Percentiles rank a stretch among this genome's conserved stretches.
phyloP scores from a whole-genome alignment of 2,888 invertebrate species.

The Theretra japonica region DNA sequence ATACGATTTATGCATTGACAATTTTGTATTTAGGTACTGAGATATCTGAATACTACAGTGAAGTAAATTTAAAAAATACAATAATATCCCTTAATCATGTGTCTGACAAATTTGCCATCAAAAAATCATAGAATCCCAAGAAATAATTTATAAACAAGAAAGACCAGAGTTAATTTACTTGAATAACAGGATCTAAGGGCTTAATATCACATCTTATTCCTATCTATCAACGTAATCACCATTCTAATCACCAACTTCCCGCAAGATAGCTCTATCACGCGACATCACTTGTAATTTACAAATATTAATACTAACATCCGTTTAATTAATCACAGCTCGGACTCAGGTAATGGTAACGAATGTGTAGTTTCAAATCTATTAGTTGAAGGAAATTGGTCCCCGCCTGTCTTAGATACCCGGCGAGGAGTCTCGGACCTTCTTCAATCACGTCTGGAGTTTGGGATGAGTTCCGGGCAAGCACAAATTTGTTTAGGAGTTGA shows the following conservation, averaged over 20 bases:
- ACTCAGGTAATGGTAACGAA: constrained; percentile 61
- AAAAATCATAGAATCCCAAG: too few species aligned
- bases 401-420: constrained; percentile 75
- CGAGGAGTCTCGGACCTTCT: constrained; percentile 31
- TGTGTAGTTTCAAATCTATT: constrained; percentile 72
- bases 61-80: too few species aligned
- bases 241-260: neutral
- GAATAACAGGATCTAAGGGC: too few species aligned
- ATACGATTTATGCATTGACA: too few species aligned
- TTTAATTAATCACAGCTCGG: constrained; percentile 66
- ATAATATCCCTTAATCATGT: too few species aligned
- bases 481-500: neutral
- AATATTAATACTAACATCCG: constrained; percentile 56
- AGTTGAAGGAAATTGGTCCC: constrained; percentile 79
- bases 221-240: neutral
- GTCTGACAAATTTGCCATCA: too few species aligned
- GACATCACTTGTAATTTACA: constrained; percentile 54
- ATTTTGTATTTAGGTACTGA: too few species aligned
- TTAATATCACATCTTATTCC: neutral
- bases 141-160: too few species aligned
- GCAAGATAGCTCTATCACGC: constrained; percentile 13
- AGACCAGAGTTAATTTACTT: neutral
- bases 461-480: neutral
- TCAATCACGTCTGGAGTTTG: constrained; percentile 9
- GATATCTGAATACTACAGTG: too few species aligned